These are phyloP conservation scores for Brenthis hecate DNA, from an alignment of 2,888 invertebrate species.

Conservation along the genomic window DNA sequence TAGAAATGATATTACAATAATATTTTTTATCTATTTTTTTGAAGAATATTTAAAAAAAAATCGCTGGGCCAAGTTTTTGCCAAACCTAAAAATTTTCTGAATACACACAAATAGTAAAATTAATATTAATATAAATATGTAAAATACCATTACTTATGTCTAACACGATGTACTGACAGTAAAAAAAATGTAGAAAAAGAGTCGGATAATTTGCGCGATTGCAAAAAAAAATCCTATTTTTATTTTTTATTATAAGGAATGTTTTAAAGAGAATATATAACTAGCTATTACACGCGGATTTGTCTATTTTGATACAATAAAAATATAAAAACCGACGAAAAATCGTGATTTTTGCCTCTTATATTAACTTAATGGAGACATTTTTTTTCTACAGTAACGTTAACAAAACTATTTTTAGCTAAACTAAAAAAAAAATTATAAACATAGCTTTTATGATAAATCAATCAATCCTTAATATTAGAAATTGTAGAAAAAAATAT, in stretches of 20 bases:
- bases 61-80: background rate
- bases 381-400: too few relatives aligned
- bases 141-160: conserved; percentile 1
- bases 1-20: background rate
- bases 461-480: too few relatives aligned
- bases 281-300: conserved; percentile 1
- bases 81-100: conserved; percentile 1
- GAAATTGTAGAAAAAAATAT: too few relatives aligned
- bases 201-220: conserved; percentile 8
- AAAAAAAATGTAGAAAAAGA: conserved; percentile 7
- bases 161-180: conserved; percentile 7
- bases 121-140: conserved; percentile 13
- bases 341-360: too few relatives aligned
- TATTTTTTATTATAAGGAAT: conserved; percentile 5
- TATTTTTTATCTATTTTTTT: background rate
- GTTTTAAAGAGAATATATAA: background rate
- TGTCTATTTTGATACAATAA: background rate
- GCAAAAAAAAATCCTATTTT: background rate
- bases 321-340: too few relatives aligned
- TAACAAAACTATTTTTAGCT: too few relatives aligned
- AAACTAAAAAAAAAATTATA: too few relatives aligned
- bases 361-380: too few relatives aligned
- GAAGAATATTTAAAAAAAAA: background rate
- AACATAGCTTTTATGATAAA: too few relatives aligned
- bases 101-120: conserved; percentile 12